Conservation (phyloP, 2,888 invertebrate genomes). For the Drosophila recens region DNA sequence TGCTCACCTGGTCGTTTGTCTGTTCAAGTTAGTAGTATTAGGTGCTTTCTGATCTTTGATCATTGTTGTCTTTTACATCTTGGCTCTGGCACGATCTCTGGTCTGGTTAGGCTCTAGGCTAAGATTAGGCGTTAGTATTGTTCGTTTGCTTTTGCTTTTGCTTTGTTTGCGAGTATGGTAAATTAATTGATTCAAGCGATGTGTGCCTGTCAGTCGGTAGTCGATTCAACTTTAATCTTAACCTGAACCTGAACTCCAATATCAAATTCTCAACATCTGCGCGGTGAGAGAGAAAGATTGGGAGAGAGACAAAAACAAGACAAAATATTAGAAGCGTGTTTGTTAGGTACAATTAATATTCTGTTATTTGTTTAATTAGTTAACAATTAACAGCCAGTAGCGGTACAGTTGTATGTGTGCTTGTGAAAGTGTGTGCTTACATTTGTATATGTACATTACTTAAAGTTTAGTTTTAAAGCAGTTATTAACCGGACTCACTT, state of each 20-base stretch:
- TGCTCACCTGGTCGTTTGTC: constrained; percentile 10
- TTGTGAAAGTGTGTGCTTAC: constrained; percentile 8
- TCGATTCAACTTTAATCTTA: constrained; percentile 23
- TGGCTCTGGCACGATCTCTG: constrained; percentile 8
- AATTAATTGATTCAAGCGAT: constrained; percentile 7
- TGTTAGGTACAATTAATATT: constrained; percentile 12
- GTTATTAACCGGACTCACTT: background rate
- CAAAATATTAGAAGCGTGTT: constrained; percentile 45
- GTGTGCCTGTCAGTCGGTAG: constrained; percentile 20
- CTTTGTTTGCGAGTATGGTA: background rate
- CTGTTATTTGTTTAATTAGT: constrained; percentile 14
- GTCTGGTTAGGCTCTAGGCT: constrained; percentile 20
- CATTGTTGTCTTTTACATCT: constrained; percentile 41
- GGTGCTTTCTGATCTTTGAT: constrained; percentile 51
- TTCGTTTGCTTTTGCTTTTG: constrained; percentile 3
- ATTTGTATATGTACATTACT: background rate
- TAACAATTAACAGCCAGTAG: constrained; percentile 30
- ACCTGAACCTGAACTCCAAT: constrained; percentile 17
- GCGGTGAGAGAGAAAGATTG: constrained; percentile 31
- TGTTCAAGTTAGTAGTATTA: constrained; percentile 47
- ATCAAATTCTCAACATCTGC: constrained; percentile 52
- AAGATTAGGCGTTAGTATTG: constrained; percentile 26
- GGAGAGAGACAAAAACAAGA: constrained; percentile 47
- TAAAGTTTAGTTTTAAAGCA: background rate
- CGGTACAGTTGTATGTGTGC: constrained; percentile 7